Conservation (phyloP, 2,888 invertebrate genomes). For the Neocrepidodera transversa region DNA sequence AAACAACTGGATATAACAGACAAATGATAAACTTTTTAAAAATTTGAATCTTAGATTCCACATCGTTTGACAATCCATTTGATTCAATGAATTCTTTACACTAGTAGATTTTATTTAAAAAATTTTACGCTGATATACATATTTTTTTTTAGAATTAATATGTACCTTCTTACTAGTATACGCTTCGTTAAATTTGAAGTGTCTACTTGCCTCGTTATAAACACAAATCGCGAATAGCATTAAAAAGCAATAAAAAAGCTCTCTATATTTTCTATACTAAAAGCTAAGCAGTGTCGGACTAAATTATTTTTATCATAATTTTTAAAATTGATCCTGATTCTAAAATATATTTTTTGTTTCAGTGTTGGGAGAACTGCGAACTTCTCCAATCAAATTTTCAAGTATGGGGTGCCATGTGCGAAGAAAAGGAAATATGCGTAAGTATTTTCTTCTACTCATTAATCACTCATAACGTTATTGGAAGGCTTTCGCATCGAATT, state of each 20-base stretch:
- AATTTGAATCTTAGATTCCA: too few relatives aligned
- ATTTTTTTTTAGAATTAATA: too few relatives aligned
- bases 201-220: background rate
- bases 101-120: too few relatives aligned
- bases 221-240: background rate
- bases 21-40: too few relatives aligned
- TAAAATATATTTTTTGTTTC: constrained; percentile 61
- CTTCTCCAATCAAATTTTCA: constrained; percentile 75
- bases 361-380: constrained; percentile 82
- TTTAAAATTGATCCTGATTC: background rate
- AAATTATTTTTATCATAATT: too few relatives aligned
- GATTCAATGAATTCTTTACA: too few relatives aligned
- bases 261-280: background rate
- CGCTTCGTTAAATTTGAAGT: background rate
- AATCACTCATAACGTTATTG: constrained; percentile 38
- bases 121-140: too few relatives aligned
- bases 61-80: too few relatives aligned
- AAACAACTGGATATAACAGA: too few relatives aligned
- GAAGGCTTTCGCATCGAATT: constrained; percentile 27
- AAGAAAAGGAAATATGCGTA: constrained; percentile 76
- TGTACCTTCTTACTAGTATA: too few relatives aligned
- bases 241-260: background rate
- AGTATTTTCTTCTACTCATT: constrained; percentile 59
- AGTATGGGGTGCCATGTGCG: constrained; percentile 76
- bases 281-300: background rate